phyloP scores from a whole-genome alignment of 2,797 vertebrate species.

The Lycodopsis pacificus region DNA sequence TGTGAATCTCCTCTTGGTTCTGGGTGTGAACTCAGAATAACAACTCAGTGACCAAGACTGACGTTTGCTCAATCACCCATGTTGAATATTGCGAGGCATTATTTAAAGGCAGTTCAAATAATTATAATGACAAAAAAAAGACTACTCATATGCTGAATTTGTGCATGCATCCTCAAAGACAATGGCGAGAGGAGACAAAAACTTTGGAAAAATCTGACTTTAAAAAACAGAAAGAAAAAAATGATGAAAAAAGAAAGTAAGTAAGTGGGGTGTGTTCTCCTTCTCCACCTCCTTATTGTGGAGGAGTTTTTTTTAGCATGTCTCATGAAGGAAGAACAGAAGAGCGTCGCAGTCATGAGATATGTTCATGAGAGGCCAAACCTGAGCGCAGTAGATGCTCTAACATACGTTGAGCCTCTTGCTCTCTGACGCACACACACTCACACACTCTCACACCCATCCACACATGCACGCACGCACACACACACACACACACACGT shows the following conservation, averaged over 20 bases:
- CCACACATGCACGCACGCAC: slow-evolving; percentile 25
- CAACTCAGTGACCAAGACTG: slow-evolving; percentile 71
- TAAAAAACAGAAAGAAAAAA: slow-evolving; percentile 29
- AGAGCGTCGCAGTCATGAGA: slow-evolving; percentile 50
- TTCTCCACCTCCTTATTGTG: slow-evolving; percentile 46
- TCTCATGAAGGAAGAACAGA: slow-evolving; percentile 58
- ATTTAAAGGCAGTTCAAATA: slow-evolving; percentile 70
- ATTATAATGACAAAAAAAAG: slow-evolving; percentile 60
- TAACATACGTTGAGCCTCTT: slow-evolving; percentile 63
- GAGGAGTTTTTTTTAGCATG: slow-evolving; percentile 69
- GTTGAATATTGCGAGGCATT: slow-evolving; percentile 71
- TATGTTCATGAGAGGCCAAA: slow-evolving; percentile 53
- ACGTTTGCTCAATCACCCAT: slow-evolving; percentile 59
- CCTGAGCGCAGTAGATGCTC: slow-evolving; percentile 53
- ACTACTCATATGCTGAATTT: slow-evolving; percentile 76
- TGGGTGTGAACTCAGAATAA: slow-evolving; percentile 58
- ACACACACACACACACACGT: slow-evolving; percentile 37
- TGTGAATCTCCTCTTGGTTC: slow-evolving; percentile 56
- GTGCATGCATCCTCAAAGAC: slow-evolving; percentile 83
- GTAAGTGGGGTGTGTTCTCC: slow-evolving; percentile 41
- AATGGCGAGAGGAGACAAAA: slow-evolving; percentile 57
- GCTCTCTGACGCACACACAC: slow-evolving; percentile 68
- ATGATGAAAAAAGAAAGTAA: slow-evolving; percentile 30
- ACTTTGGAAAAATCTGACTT: slow-evolving; percentile 39
- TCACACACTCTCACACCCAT: slow-evolving; percentile 45